phyloP scores from a whole-genome alignment of 2,888 invertebrate species.

The Drosophila anomelani region DNA sequence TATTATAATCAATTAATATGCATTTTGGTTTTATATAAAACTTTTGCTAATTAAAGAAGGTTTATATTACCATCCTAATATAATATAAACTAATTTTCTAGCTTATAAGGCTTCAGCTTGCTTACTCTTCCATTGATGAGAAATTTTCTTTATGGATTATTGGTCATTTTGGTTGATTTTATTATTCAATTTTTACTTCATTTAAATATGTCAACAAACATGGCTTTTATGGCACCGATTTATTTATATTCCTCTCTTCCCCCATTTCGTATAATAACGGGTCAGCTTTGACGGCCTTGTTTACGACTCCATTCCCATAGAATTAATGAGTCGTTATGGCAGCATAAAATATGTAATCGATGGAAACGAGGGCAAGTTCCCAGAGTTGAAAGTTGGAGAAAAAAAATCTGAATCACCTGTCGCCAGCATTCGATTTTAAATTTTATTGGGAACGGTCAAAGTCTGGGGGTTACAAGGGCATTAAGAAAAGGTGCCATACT shows the following conservation, averaged over 20 bases:
- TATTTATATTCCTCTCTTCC: conserved; percentile 19
- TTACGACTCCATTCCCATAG: conserved; percentile 47
- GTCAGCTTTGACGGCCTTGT: conserved; percentile 31
- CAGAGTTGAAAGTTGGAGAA: background rate
- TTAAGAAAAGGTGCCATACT: conserved; percentile 13
- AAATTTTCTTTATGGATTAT: conserved; percentile 13
- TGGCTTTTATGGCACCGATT: conserved; percentile 44
- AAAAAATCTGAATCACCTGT: conserved; percentile 36
- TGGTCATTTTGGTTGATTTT: conserved; percentile 22
- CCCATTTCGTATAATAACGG: conserved; percentile 29
- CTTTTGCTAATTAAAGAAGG: too few relatives aligned
- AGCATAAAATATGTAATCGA: conserved; percentile 44
- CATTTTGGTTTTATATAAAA: background rate
- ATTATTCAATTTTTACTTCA: conserved; percentile 47
- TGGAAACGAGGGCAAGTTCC: conserved; percentile 27
- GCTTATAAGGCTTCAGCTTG: conserved; percentile 3
- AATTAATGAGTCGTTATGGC: conserved; percentile 63
- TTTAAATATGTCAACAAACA: conserved; percentile 38
- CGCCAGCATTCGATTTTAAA: conserved; percentile 30
- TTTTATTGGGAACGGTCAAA: conserved; percentile 9
- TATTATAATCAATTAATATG: background rate
- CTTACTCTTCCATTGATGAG: background rate
- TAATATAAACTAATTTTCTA: background rate
- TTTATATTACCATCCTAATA: too few relatives aligned
- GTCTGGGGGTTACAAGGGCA: conserved; percentile 20